phyloP scores from a whole-genome alignment of 1,140 invertebrate species.

The Potamilus streckersoni region DNA sequence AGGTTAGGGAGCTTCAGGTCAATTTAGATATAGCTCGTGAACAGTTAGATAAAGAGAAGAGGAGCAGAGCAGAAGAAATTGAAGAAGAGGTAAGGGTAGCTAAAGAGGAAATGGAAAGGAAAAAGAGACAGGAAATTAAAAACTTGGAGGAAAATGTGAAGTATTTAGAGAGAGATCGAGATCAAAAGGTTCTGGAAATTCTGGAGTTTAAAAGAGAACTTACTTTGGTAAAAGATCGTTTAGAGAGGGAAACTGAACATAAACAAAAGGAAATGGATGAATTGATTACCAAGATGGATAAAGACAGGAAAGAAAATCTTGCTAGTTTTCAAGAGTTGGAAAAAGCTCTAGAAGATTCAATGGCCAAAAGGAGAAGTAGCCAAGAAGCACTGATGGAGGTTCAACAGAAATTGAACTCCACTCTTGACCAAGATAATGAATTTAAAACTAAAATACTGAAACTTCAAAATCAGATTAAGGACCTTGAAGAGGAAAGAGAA shows the following conservation, averaged over 20 bases:
- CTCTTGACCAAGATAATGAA: no score
- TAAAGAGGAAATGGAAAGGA: conserved; percentile 17
- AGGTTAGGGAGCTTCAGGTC: conserved; percentile 18
- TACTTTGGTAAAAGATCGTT: conserved; percentile 5
- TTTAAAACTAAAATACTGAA: no score
- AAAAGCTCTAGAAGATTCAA: no score
- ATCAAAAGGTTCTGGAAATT: conserved; percentile 16
- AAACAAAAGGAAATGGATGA: neutral
- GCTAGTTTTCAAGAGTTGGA: no score
- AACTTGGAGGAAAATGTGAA: conserved; percentile 11
- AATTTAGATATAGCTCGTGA: conserved; percentile 15
- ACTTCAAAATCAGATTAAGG: neutral
- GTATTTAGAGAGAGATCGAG: conserved; percentile 24
- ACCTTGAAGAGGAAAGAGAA: conserved; percentile 16
- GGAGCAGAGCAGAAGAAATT: conserved; percentile 20
- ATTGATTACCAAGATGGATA: no score
- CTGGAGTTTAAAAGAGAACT: conserved; percentile 22
- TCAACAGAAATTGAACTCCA: no score
- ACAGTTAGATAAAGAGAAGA: conserved; percentile 24
- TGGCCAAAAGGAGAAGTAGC: no score
- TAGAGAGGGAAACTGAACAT: conserved; percentile 8
- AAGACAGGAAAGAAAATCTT: no score
- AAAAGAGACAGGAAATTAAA: conserved; percentile 4
- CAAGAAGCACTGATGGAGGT: no score
- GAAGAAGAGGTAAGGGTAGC: conserved; percentile 20